Conservation (phyloP, 2,888 invertebrate species). For the Ophioninae sp. region DNA sequence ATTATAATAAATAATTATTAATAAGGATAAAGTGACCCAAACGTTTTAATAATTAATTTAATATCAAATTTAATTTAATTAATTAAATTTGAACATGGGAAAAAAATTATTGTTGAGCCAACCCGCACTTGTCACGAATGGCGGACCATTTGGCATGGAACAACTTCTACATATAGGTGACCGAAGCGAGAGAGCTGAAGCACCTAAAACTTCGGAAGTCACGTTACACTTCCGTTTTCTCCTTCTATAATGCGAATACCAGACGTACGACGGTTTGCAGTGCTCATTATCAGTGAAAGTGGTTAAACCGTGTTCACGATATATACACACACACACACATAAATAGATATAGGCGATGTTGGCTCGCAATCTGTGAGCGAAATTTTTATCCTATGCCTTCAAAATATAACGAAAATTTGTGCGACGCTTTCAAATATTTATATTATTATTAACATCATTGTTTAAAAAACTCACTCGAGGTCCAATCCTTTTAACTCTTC, state of each 20-base stretch:
- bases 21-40: too few species aligned
- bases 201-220: slow-evolving; percentile 66
- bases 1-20: too few species aligned
- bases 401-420: neutral
- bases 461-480: slow-evolving; percentile 59
- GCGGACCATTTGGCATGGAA: neutral
- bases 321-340: neutral
- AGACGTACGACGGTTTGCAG: slow-evolving; percentile 57
- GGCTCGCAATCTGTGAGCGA: too few species aligned
- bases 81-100: neutral
- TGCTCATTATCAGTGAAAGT: slow-evolving; percentile 74
- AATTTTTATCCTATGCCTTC: neutral
- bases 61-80: too few species aligned
- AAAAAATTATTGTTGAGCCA: neutral
- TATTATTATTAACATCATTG: neutral
- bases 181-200: slow-evolving; percentile 32
- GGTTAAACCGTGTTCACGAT: slow-evolving; percentile 31
- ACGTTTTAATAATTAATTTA: too few species aligned
- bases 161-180: neutral
- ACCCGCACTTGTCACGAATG: neutral
- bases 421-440: neutral
- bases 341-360: neutral
- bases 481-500: slow-evolving; percentile 57
- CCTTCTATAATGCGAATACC: slow-evolving; percentile 44
- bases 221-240: slow-evolving; percentile 59